phyloP scores from a whole-genome alignment of 1,140 invertebrate genomes.

The Centruroides vittatus region DNA sequence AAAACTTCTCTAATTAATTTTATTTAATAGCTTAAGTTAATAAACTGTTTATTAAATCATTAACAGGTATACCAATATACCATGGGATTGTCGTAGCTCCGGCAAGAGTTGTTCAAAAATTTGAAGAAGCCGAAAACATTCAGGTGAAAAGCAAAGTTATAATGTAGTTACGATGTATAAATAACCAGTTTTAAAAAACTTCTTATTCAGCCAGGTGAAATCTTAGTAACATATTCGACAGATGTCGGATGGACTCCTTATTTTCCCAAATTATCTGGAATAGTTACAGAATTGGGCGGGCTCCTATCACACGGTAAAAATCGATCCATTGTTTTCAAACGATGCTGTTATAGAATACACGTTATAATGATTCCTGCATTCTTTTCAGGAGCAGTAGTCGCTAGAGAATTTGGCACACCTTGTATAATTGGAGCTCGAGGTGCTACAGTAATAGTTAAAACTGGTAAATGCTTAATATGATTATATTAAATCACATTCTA shows the following conservation, averaged over 20 bases:
- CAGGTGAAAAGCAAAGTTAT: neutral
- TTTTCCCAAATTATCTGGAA: slow-evolving; percentile 61
- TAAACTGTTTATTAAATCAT: too few species aligned
- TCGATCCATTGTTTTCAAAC: neutral
- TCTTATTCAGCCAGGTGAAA: slow-evolving; percentile 41
- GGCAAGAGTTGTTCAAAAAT: neutral
- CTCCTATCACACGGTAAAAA: slow-evolving; percentile 57
- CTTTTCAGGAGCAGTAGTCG: slow-evolving; percentile 1
- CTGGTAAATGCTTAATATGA: neutral
- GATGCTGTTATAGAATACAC: too few species aligned
- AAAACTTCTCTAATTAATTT: too few species aligned
- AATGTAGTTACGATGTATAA: too few species aligned
- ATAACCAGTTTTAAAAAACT: too few species aligned
- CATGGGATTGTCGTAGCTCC: neutral
- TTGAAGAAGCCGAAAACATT: neutral
- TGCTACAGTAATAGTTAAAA: neutral
- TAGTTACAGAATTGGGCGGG: slow-evolving; percentile 74
- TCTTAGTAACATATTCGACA: slow-evolving; percentile 59
- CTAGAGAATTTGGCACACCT: neutral
- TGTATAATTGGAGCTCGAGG: slow-evolving; percentile 1
- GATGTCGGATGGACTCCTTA: slow-evolving; percentile 79
- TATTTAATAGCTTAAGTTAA: too few species aligned
- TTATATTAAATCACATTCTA: too few species aligned
- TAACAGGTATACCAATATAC: neutral
- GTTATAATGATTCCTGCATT: too few species aligned